Evolutionary conservation across 2,888 invertebrate species (phyloP), one percentile per base, ranked within the genome.

Genomic region (Carcina quercana): DNA sequence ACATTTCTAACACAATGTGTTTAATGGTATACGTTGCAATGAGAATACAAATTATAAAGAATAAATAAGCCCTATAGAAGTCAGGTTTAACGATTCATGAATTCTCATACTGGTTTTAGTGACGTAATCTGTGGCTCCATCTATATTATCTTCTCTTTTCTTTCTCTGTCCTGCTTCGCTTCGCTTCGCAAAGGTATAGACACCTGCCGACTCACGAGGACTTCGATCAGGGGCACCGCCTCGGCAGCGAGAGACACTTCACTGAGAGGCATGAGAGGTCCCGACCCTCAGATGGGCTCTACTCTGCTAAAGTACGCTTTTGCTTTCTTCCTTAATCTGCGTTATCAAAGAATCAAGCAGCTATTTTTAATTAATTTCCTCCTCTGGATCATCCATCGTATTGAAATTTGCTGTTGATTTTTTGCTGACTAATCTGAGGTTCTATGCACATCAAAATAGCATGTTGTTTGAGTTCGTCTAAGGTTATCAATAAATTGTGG

Each of bases 241-340:
- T 87, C 64, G 91, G 91, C 54, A 91, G 89, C 76, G 88, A 89
- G 32, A 86, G 88, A 42, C 91, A 91, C 76, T 89, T 89, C 76
- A 88, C 88, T 51, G 91, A 91, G 68, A 78, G 89, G 43, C 90
- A 91, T 67, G 90, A 91, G 73, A 87, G 87, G 62, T 86, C 87
- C 40, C 86, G 87, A 50, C 90, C 90, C 30, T 85, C 88, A 45
- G 84, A 82, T 45, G 90, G 90, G 69, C 80, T 88, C 64, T 91
- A 89, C 82, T 89, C 89, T 76, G 90, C 89, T 59, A 91, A 91
- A 89, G 91, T 91, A 89, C 73, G 39, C 34, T 38, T 24, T 10
- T 11, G 24, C 24, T 24, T 24, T 11, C 10, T 22, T 8, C 46
- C 34, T 43, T 28, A 34, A 34, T n/a, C n/a, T n/a, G n/a, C n/a